phyloP scores from a whole-genome alignment of 2,113 vertebrate species.

The Dasypus novemcinctus region DNA sequence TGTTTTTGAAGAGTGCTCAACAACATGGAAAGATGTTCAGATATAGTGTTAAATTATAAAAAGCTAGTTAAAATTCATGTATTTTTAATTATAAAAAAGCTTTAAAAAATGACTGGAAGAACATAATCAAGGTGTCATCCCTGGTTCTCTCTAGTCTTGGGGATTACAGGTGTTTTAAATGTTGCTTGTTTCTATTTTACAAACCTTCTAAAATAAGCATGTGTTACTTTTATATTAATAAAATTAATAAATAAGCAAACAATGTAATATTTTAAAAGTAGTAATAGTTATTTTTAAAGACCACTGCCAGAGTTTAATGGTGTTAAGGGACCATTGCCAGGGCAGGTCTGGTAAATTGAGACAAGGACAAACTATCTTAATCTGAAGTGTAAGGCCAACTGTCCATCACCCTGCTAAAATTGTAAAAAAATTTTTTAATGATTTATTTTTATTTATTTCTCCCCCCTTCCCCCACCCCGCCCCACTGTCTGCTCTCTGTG shows the following conservation, averaged over 20 bases:
- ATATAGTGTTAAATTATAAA: not conserved
- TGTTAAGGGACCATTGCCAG: not conserved
- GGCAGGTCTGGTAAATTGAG: not conserved
- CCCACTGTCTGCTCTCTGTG: too few species aligned
- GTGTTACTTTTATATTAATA: not conserved
- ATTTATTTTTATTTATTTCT: too few species aligned
- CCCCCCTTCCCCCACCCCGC: too few species aligned
- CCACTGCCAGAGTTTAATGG: not conserved
- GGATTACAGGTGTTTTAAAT: not conserved
- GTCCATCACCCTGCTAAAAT: not conserved
- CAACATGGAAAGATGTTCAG: not conserved
- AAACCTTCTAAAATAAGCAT: not conserved
- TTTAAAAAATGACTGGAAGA: not conserved
- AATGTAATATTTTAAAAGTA: not conserved
- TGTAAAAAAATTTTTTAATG: not conserved
- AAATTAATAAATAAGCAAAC: not conserved
- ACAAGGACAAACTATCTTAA: not conserved
- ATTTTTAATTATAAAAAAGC: not conserved
- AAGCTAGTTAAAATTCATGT: not conserved
- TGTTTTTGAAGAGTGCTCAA: not conserved
- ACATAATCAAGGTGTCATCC: not conserved
- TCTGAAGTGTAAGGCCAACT: not conserved
- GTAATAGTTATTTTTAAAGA: not conserved
- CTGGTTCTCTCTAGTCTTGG: not conserved
- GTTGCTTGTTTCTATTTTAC: not conserved